Conservation (phyloP, 2,888 invertebrate species). For the Tholera decimalis region DNA sequence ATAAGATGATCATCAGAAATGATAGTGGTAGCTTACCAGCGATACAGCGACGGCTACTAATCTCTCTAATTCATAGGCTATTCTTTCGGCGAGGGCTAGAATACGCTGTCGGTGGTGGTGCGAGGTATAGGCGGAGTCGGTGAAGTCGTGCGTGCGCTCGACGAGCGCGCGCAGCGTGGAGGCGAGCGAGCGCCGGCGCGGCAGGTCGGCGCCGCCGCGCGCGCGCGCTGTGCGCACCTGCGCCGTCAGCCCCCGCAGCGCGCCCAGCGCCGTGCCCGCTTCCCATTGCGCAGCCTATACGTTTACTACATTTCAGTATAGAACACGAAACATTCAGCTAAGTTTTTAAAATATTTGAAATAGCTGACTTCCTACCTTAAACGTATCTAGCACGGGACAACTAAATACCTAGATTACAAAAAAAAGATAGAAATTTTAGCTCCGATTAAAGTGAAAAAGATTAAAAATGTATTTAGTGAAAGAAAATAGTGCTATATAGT, state of each 20-base stretch:
- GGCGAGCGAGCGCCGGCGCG: conserved; percentile 95
- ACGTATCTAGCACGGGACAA: conserved; percentile 42
- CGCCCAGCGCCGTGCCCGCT: conserved; percentile 94
- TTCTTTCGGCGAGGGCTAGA: conserved; percentile 96
- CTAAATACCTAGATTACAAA: conserved; percentile 52
- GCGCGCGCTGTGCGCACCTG: conserved; percentile 96
- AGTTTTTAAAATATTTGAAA: conserved; percentile 5
- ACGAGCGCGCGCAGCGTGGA: conserved; percentile 97
- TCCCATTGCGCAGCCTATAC: conserved; percentile 88
- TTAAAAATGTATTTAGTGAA: conserved; percentile 17
- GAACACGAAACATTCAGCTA: conserved; percentile 11
- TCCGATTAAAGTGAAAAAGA: conserved; percentile 34
- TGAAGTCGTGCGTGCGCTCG: conserved; percentile 99
- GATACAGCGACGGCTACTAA: conserved; percentile 96
- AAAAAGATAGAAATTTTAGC: conserved; percentile 40
- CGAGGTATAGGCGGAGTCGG: conserved; percentile 99
- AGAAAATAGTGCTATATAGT: conserved; percentile 54
- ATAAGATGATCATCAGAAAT: conserved; percentile 12
- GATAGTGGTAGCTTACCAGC: conserved; percentile 91
- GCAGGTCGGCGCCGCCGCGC: conserved; percentile 93
- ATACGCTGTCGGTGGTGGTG: conserved; percentile 99
- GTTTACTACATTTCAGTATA: conserved; percentile 35
- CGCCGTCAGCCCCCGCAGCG: conserved; percentile 96
- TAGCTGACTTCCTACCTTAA: conserved; percentile 46
- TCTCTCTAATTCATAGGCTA: conserved; percentile 97